Evolutionary conservation across 2,797 vertebrate species (phyloP).

Genomic region (Notoglanidium macrostoma): DNA sequence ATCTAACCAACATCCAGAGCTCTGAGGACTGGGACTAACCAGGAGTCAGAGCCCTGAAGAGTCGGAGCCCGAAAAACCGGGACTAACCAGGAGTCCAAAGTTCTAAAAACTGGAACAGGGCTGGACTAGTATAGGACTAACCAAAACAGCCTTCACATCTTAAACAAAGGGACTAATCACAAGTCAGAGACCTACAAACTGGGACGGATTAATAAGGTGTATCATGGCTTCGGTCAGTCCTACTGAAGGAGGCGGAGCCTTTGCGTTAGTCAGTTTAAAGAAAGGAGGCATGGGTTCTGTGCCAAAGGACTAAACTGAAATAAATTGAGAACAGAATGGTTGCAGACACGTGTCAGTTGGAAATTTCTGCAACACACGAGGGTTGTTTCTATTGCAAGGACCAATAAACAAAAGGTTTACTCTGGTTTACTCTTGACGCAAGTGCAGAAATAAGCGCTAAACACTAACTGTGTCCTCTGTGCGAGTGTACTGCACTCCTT

Average conservation of each 20-base stretch:
- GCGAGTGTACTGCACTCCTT: constrained; percentile 8
- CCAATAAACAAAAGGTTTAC: not conserved
- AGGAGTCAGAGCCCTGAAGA: not conserved
- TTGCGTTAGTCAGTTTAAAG: no score
- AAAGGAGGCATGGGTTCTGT: not conserved
- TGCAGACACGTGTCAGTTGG: not conserved
- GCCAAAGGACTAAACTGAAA: not conserved
- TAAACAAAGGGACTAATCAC: not conserved
- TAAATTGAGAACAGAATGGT: not conserved
- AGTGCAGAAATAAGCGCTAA: not conserved
- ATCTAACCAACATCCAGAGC: not conserved
- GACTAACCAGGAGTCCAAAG: not conserved
- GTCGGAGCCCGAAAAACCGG: not conserved
- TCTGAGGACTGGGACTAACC: not conserved
- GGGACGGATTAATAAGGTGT: not conserved
- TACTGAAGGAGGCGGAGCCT: not conserved
- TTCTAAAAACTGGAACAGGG: not conserved
- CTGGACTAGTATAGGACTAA: not conserved
- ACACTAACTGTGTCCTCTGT: not conserved
- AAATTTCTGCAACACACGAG: not conserved
- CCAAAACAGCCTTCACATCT: not conserved
- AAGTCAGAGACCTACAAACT: not conserved
- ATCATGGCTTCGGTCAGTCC: not conserved
- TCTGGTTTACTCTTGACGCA: not conserved
- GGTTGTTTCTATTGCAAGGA: no score